These are phyloP conservation scores for Sarcoramphus papa DNA, from an alignment of 2,797 vertebrate species.

Conservation along the genomic window DNA sequence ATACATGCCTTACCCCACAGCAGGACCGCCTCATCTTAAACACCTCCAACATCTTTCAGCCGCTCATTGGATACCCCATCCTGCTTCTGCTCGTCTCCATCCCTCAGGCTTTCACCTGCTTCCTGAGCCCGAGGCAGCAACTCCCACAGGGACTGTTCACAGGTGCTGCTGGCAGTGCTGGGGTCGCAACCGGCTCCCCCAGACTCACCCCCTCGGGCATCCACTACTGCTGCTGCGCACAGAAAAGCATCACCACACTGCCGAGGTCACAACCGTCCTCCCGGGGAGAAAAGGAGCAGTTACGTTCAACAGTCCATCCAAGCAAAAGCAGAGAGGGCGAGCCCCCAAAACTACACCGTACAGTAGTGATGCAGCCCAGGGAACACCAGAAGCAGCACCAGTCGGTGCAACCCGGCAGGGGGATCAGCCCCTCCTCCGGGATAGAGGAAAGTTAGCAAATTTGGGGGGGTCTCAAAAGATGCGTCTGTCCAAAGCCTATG, in stretches of 20 bases:
- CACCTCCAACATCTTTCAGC: background rate
- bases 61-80: rapidly evolving
- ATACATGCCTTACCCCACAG: conserved; percentile 76
- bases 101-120: background rate
- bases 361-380: background rate
- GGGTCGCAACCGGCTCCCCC: background rate
- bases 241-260: rapidly evolving
- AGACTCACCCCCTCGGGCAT: rapidly evolving
- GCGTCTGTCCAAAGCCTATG: rapidly evolving
- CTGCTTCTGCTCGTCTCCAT: background rate
- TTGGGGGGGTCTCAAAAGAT: rapidly evolving
- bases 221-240: background rate
- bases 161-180: rapidly evolving
- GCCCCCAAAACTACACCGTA: background rate
- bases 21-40: conserved; percentile 69
- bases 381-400: background rate
- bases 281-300: rapidly evolving
- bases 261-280: rapidly evolving
- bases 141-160: background rate
- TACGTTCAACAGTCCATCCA: rapidly evolving
- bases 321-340: background rate
- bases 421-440: background rate
- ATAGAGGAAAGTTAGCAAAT: rapidly evolving
- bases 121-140: background rate
- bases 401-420: rapidly evolving